A percentile compares a stretch with the other conserved stretches of the same genome.
Evolutionary conservation across 1,140 invertebrate species (phyloP).

Genomic region (Ridgeia piscesae): DNA sequence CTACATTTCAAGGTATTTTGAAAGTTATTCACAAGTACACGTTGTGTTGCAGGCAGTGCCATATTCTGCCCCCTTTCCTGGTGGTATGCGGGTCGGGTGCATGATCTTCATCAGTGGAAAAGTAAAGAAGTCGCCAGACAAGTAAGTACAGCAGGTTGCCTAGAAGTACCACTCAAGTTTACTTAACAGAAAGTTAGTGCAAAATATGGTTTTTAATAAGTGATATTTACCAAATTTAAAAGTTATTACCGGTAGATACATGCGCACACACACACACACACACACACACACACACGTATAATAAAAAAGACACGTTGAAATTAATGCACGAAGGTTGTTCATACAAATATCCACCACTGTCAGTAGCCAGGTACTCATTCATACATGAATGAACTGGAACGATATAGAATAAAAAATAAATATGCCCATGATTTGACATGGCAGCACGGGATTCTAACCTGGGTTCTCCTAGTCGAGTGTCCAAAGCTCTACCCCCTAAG

Average conservation of each 20-base stretch:
- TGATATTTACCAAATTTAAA: no score
- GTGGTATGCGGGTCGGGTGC: constrained; percentile 62
- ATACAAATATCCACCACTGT: no score
- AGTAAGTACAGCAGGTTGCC: background rate
- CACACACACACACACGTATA: background rate
- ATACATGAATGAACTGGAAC: no score
- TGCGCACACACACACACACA: background rate
- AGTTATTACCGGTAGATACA: background rate
- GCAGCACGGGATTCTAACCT: no score
- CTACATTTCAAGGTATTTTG: background rate
- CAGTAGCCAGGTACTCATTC: no score
- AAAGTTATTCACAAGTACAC: background rate
- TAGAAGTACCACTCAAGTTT: no score
- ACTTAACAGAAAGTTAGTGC: background rate
- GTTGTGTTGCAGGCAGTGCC: constrained; percentile 59
- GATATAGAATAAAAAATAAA: no score
- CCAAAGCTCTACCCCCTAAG: no score
- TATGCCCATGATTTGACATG: no score
- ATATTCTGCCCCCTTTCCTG: constrained; percentile 60
- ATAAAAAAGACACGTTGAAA: background rate
- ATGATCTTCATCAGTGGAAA: constrained; percentile 66
- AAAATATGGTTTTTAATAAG: no score
- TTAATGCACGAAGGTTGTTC: no score
- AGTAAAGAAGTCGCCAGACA: constrained; percentile 47
- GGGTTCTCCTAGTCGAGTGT: no score